phyloP scores from a whole-genome alignment of 2,888 invertebrate species.

The Lochmaea crataegi region DNA sequence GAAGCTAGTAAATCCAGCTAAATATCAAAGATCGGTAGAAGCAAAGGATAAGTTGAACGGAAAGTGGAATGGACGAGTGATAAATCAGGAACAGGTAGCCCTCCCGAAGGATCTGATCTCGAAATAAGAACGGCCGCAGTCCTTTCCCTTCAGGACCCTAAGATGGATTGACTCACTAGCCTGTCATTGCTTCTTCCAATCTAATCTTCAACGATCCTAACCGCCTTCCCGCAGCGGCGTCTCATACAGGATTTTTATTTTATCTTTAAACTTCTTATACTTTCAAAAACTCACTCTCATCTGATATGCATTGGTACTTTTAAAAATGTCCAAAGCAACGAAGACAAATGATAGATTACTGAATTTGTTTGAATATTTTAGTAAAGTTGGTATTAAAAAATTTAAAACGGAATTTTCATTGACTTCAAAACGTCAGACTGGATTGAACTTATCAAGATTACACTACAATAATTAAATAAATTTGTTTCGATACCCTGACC shows the following conservation, averaged over 20 bases:
- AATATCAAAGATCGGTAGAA: conserved; percentile 64
- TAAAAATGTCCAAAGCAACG: background rate
- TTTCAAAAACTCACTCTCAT: conserved; percentile 1
- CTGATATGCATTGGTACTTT: background rate
- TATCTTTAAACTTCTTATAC: background rate
- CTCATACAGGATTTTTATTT: background rate
- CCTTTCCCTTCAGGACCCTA: conserved; percentile 59
- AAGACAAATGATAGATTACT: background rate
- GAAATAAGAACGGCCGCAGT: conserved; percentile 62
- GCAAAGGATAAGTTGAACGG: conserved; percentile 62
- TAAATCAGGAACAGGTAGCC: conserved; percentile 66
- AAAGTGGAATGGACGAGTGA: conserved; percentile 65
- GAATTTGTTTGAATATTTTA: too few relatives aligned
- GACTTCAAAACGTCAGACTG: too few relatives aligned
- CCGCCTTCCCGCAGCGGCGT: conserved; percentile 39
- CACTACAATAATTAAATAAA: too few relatives aligned
- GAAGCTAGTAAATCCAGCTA: conserved; percentile 63
- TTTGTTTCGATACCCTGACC: too few relatives aligned
- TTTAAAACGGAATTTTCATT: too few relatives aligned
- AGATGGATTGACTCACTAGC: conserved; percentile 62
- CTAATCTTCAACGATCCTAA: conserved; percentile 53
- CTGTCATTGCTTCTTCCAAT: conserved; percentile 58
- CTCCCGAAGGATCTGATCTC: conserved; percentile 62
- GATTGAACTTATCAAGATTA: too few relatives aligned
- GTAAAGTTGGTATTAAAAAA: too few relatives aligned